Evolutionary conservation across 2,888 invertebrate genomes (phyloP), one percentile per base, ranked within the genome.

Genomic region (Drosophila macrospina): DNA sequence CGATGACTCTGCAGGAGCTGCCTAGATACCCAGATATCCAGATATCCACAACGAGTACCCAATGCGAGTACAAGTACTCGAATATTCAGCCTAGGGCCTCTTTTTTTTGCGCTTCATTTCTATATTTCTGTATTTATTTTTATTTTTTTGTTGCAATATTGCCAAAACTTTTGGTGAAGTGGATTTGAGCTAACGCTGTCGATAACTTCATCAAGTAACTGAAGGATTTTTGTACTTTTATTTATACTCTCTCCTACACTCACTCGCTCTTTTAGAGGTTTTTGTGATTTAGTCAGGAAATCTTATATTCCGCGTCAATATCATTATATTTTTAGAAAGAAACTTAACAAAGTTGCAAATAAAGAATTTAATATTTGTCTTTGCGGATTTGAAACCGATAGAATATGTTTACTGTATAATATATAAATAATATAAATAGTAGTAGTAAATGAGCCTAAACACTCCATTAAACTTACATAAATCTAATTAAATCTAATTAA

Each of bases 201-300:
- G 80, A 86, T 76, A 88, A 89, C 80, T 86, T 86, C 73, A 86
- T 85, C 73, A 81, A 81, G 76, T n/a, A n/a, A n/a, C 57, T 85
- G 71, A 64, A 68, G 74, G 57, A 74, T 64, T 71, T 60, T 64
- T 26, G 55, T 62, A 60, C 26, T 15, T 48, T 47, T 20, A 20
- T 20, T 20, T 20, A 2, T 20, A 3, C 20, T 20, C 20, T 20
- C 20, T 57, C 47, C 8, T 5, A 37, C 52, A 42, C 62, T 1
- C 78, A 67, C 10, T 5, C 11, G n/a, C n/a, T n/a, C n/a, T n/a
- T n/a, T n/a, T 13, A n/a, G 4, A 8, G n/a, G 32, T 34, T 32
- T 20, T 15, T 7, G 7, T 16, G 8, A 51, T 30, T 26, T 36
- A 1, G 26, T 7, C 6, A 34, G 1, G 0, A n/a, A 30, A 34